Percentiles rank a stretch among this genome's conserved stretches.
Evolutionary conservation across 2,797 vertebrate genomes (phyloP).

Genomic region (Xenops minutus): DNA sequence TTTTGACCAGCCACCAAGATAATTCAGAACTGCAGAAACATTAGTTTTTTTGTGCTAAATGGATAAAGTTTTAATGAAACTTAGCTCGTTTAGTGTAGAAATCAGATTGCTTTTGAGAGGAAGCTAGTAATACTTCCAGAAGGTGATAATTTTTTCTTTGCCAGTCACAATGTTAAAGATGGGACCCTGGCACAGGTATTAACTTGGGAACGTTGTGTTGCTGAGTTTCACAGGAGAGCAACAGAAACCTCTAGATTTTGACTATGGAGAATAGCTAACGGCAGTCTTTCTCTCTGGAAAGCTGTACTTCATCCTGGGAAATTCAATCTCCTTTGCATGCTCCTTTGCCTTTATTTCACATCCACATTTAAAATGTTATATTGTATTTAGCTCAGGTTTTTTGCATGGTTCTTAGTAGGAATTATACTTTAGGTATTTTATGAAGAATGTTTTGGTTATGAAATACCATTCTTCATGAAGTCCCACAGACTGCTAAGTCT

Average conservation of each 20-base stretch:
- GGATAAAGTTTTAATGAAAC: background rate
- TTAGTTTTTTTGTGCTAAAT: background rate
- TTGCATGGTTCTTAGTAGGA: background rate
- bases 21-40: background rate
- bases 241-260: background rate
- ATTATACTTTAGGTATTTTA: background rate
- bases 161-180: background rate
- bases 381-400: background rate
- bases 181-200: background rate
- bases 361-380: background rate
- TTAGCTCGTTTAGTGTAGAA: background rate
- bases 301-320: background rate
- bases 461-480: background rate
- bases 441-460: background rate
- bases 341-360: background rate
- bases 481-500: background rate
- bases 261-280: background rate
- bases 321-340: background rate
- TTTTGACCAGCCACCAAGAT: background rate
- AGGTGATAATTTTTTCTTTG: background rate
- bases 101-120: background rate
- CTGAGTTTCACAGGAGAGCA: background rate
- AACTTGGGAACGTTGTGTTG: background rate
- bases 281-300: background rate
- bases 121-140: background rate